Evolutionary conservation across 1,140 invertebrate genomes (phyloP).

Genomic region (Tenebrio molitor): DNA sequence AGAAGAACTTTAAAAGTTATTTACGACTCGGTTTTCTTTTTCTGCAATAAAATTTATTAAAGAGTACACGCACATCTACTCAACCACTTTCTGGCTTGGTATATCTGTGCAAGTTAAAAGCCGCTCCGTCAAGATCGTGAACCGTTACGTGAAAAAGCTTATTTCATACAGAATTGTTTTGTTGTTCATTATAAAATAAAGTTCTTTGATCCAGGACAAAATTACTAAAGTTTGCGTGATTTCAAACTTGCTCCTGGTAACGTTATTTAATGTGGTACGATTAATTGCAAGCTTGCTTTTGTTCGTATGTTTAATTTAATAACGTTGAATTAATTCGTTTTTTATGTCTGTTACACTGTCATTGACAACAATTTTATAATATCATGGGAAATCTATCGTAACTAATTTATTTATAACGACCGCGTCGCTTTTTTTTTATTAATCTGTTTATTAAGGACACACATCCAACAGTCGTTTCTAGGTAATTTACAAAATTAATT

Average conservation of each 20-base stretch:
- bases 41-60: conserved; percentile 29
- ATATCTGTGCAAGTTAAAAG: neutral
- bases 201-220: conserved; percentile 37
- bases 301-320: conserved; percentile 22
- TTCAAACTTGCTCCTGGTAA: conserved; percentile 30
- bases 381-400: neutral
- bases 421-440: neutral
- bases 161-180: conserved; percentile 37
- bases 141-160: conserved; percentile 3
- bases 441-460: neutral
- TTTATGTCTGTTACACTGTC: neutral
- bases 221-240: conserved; percentile 36
- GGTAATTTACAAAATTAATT: no score
- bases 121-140: neutral
- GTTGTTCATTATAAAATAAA: conserved; percentile 25
- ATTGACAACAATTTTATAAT: neutral
- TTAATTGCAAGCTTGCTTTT: conserved; percentile 4
- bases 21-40: conserved; percentile 22
- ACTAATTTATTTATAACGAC: neutral
- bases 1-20: conserved; percentile 22
- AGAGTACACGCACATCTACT: conserved; percentile 4
- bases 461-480: neutral
- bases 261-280: conserved; percentile 28
- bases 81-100: neutral
- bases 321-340: neutral